Evolutionary conservation across 2,113 vertebrate genomes (phyloP), one percentile per base, ranked within the genome.

Genomic region (Tylochromis polylepis): DNA sequence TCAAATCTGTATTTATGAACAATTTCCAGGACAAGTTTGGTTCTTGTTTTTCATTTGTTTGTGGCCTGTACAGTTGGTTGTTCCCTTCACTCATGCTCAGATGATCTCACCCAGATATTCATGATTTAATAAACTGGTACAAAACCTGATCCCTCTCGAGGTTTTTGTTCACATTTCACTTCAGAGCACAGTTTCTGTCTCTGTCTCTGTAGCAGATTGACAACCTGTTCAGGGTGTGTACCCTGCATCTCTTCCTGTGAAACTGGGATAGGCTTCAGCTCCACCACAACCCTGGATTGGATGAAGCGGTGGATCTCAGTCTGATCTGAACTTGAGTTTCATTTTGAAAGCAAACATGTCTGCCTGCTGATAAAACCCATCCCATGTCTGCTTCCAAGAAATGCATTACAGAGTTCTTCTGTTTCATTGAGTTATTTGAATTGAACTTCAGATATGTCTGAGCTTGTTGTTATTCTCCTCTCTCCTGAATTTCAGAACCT

Each of bases 181-280:
- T 46, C 43, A 46, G 43, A 15, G 11, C 12, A 14, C 43, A 43
- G n/a, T 1, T 0, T 43, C 20, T 67, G 34, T 38, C 38, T 36
- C 8, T 38, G 36, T 65, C 36, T 41, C 7, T 67, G 20, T 67
- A 12, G 36, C 62, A 41, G 4, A 41, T 12, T 67, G 36, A 11
- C 36, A 1, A 41, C 36, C 62, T 41, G 62, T 41, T 41, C 36
- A 24, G 62, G n/a, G 62, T 24, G 62, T 67, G 62, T 41, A n/a
- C 62, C 0, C 34, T 41, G 62, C 62, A 38, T 22, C 62, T 41
- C 1, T 0, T 22, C 34, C 34, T 41, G 60, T 2, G 11, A 22
- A 67, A 38, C 60, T 14, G 11, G 62, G 34, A 65, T 3, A 65
- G 20, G 34, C 34, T 38, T 2, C 18, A 62, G 59, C 31, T 36